phyloP scores from a whole-genome alignment of 1,140 invertebrate genomes.

The Artemia franciscana region DNA sequence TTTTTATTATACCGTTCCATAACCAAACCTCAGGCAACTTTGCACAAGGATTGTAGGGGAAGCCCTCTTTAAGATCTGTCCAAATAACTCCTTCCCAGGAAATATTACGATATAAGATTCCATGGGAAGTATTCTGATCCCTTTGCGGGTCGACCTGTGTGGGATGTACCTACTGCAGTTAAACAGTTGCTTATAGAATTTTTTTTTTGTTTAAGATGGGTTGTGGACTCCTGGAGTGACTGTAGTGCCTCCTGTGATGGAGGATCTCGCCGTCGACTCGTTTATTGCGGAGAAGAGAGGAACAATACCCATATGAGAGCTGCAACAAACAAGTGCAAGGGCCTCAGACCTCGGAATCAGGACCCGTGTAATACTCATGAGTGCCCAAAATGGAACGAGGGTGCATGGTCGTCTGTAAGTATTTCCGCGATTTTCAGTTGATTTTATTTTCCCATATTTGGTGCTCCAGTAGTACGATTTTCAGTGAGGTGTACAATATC shows the following conservation, averaged over 20 bases:
- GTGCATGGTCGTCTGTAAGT: slow-evolving; percentile 65
- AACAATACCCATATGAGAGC: slow-evolving; percentile 39
- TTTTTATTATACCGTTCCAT: too few species aligned
- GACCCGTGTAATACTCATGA: slow-evolving; percentile 55
- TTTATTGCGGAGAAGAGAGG: slow-evolving; percentile 50
- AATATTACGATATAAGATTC: too few species aligned
- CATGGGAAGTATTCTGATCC: too few species aligned
- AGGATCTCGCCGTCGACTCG: slow-evolving; percentile 42
- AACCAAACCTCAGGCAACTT: too few species aligned
- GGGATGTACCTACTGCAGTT: too few species aligned
- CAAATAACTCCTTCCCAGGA: too few species aligned
- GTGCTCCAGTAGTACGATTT: too few species aligned
- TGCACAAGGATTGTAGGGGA: too few species aligned
- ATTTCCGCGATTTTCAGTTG: background rate
- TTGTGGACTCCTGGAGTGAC: slow-evolving; percentile 58
- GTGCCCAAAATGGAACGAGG: slow-evolving; percentile 52
- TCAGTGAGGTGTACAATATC: too few species aligned
- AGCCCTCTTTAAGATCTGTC: too few species aligned
- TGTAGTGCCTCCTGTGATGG: slow-evolving; percentile 63
- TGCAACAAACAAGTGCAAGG: slow-evolving; percentile 26
- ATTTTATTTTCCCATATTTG: background rate
- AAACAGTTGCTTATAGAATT: too few species aligned
- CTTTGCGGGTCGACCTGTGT: too few species aligned
- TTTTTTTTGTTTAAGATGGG: slow-evolving; percentile 46
- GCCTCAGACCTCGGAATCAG: slow-evolving; percentile 44